phyloP scores from a whole-genome alignment of 1,140 invertebrate species.

The Pseudomyrmex dendroicus region DNA sequence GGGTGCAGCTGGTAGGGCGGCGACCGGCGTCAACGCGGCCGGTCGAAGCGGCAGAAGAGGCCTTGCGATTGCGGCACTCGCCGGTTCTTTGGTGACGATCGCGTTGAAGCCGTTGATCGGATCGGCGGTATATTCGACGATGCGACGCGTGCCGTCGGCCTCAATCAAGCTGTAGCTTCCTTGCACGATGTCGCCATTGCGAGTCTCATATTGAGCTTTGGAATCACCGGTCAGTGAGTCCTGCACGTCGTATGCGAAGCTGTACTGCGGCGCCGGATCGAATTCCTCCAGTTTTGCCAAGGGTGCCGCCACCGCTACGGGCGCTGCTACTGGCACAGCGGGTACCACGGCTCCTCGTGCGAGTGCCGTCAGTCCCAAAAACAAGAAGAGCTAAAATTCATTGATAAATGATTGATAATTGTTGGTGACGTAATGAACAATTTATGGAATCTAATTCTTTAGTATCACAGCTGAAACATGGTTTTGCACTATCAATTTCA shows the following conservation, averaged over 20 bases:
- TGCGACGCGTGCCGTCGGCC: slow-evolving; percentile 88
- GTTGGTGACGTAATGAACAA: neutral
- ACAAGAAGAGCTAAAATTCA: slow-evolving; percentile 73
- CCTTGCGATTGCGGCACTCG: slow-evolving; percentile 75
- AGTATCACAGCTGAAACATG: neutral
- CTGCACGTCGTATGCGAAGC: slow-evolving; percentile 82
- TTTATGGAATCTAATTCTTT: neutral
- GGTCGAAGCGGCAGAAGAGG: slow-evolving; percentile 74
- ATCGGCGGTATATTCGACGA: slow-evolving; percentile 91
- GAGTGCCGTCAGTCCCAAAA: slow-evolving; percentile 72
- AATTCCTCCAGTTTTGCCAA: slow-evolving; percentile 77
- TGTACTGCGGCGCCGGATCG: slow-evolving; percentile 79
- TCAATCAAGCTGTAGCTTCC: slow-evolving; percentile 87
- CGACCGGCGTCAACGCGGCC: slow-evolving; percentile 70
- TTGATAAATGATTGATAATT: too few species aligned
- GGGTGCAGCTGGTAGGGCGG: slow-evolving; percentile 53
- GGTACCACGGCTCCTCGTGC: slow-evolving; percentile 72
- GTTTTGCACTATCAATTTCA: too few species aligned
- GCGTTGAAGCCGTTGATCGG: slow-evolving; percentile 90
- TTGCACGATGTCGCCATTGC: slow-evolving; percentile 87
- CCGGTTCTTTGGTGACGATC: slow-evolving; percentile 87
- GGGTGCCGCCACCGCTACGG: slow-evolving; percentile 24
- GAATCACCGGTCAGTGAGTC: slow-evolving; percentile 86
- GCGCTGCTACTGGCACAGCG: slow-evolving; percentile 68
- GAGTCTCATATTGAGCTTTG: slow-evolving; percentile 88